Base-by-base conservation (phyloP, 2,888 invertebrate species). In the Steinernema carpocapsae region DNA sequence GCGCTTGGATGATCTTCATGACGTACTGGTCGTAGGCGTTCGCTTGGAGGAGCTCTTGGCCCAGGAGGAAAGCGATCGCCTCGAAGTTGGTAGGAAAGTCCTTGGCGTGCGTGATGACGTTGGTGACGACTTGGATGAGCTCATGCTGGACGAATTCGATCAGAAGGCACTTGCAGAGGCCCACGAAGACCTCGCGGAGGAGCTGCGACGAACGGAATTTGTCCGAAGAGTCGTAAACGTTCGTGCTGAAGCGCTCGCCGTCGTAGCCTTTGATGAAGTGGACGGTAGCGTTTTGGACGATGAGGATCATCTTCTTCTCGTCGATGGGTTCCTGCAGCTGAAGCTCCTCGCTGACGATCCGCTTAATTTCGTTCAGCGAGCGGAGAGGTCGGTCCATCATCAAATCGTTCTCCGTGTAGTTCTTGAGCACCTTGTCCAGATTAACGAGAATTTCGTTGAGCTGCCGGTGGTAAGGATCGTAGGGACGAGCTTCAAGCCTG, bases 51-150 rank as follows among this genome's bases (percentile, higher is more conserved):
- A 95, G 91, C 75, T 93, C 93, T 70, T 92, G 92, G 76, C 93
- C 91, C 77, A 97, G 93, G 26, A 97, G 90, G 76, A 92, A 92
- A 87, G 96, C 95, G 0, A 95, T 92, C 0, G 94, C 94, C 83
- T 96, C 95, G 32, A 75, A 45, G 56, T 77, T 78, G 64, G 19
- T 75, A 17, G 78, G 70, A 70, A 17, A 78, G 2, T 71, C 45
- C 24, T 71, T 12, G 3, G 17, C 2, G 43, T 14, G 12, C 24
- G 6, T 7, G 71, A 71, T 71, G 17, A 26, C 32, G 32, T 14
- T 26, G 29, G 64, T 64, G 32, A 64, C 32, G 17, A 32, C 64
- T 2, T 37, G 12, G 64, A 64, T 37, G 32, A 64, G 32, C 29
- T 64, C 64, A 1, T 12, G 29, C 2, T 64, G 64, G 17, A 64